Base-by-base conservation (phyloP, 1,140 invertebrate genomes). In the Dolichoris vasculosae region DNA sequence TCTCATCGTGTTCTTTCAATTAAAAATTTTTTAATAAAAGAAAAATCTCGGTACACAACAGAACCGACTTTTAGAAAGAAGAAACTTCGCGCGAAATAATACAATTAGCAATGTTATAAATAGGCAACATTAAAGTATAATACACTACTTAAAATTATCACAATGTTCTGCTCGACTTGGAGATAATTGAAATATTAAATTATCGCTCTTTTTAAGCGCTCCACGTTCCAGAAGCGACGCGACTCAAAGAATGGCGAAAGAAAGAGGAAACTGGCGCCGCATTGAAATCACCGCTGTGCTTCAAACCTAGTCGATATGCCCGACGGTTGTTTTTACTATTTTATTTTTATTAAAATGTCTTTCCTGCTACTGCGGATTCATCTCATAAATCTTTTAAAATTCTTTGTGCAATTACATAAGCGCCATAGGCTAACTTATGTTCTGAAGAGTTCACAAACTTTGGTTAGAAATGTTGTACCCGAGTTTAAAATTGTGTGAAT, bases 201-300 rank as follows among this genome's bases (percentile, higher is more conserved):
- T 59, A 26, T 26, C 55, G 23, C 23, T 26, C 55, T 26, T 55
- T 17, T 26, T 4, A 26, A 26, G 23, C 55, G 55, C 55, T 26
- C 23, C 23, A 26, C 20, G 23, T 9, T 17, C 51, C 51, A 7
- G 51, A 55, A 55, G 51, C 8, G 20, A 55, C n/a, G 13, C 23
- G 23, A 40, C n/a, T n/a, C n/a, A n/a, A 7, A 40, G 69, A 26
- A 30, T 46, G 9, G 11, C 11, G 71, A n/a, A 75, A 46, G 43
- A 46, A 46, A 75, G 23, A 73, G 69, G 32, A 59, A 59, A 59
- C 55, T 59, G 20, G 20, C 78, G 63, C 38, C 59, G 78, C 78
- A 67, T 80, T 80, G 78, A 80, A 80, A 64, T 80, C 78, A 80
- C 78, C 78, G 59, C 4, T 38, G 35, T 2, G 17, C 20, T 6